Evolutionary conservation across 2,797 vertebrate genomes (phyloP).

Genomic region (Micrastur ruficollis): DNA sequence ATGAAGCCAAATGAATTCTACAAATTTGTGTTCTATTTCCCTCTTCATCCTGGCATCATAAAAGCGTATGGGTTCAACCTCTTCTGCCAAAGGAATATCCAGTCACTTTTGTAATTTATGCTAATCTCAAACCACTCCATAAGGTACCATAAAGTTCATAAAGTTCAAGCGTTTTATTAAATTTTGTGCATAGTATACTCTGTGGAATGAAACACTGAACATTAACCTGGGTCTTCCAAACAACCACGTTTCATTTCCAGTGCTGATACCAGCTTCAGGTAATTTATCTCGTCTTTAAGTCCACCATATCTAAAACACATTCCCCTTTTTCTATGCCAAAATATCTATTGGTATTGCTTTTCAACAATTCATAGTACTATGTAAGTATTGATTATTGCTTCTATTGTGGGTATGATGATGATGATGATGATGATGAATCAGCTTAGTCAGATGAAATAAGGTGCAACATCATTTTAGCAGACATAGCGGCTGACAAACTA

Average conservation of each 20-base stretch:
- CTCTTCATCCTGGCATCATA: neutral
- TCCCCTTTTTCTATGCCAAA: neutral
- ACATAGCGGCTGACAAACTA: neutral
- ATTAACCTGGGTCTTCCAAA: neutral
- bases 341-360: neutral
- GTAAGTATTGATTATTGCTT: neutral
- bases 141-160: neutral
- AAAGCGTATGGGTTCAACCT: neutral
- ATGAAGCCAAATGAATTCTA: neutral
- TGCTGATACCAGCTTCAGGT: neutral
- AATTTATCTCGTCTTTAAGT: neutral
- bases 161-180: neutral
- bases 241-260: neutral
- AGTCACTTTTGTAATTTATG: neutral
- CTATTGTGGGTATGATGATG: neutral
- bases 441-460: neutral
- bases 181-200: neutral
- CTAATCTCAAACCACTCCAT: neutral
- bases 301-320: accelerated
- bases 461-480: neutral
- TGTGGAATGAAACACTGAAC: neutral
- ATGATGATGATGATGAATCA: neutral
- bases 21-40: neutral
- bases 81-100: neutral
- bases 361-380: neutral